A percentile compares a stretch with the other conserved stretches of the same genome.
These are phyloP conservation scores for Macquaria ambigua DNA, from an alignment of 2,113 vertebrate genomes.

Conservation along the genomic window DNA sequence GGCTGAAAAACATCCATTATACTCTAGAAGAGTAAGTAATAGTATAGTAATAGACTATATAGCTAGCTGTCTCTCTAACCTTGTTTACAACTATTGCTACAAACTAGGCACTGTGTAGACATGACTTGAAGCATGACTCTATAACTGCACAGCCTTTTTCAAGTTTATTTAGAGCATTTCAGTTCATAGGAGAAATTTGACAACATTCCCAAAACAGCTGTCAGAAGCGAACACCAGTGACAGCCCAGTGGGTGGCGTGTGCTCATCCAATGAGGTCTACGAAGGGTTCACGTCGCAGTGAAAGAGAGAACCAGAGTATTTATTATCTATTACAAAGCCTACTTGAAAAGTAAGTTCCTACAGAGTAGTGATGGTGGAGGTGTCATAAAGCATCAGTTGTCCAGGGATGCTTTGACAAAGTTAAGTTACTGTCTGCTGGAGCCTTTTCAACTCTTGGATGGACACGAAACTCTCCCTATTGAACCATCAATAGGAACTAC, in stretches of 20 bases:
- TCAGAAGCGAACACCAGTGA: not conserved
- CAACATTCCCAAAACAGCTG: conserved; percentile 4
- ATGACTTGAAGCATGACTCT: not conserved
- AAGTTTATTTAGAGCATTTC: not conserved
- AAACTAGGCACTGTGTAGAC: not conserved
- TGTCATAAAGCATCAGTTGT: not conserved
- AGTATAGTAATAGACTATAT: too few relatives aligned
- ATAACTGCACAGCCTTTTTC: not conserved
- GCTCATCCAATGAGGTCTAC: not conserved
- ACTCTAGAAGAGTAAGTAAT: too few relatives aligned
- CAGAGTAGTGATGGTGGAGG: not conserved
- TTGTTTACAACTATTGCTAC: conserved; percentile 17
- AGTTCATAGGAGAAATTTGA: not conserved
- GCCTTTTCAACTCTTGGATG: not conserved
- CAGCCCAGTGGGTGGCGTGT: not conserved
- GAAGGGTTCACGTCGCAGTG: not conserved
- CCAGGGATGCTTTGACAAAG: too few relatives aligned
- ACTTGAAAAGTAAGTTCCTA: not conserved
- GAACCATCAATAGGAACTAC: not conserved
- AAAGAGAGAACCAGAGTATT: not conserved
- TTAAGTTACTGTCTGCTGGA: too few relatives aligned
- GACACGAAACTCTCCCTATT: not conserved
- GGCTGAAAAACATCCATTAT: not conserved
- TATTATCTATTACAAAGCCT: not conserved
- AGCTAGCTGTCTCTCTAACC: not conserved